Base-by-base conservation (phyloP, 1,140 invertebrate species). In the Elysia chlorotica region DNA sequence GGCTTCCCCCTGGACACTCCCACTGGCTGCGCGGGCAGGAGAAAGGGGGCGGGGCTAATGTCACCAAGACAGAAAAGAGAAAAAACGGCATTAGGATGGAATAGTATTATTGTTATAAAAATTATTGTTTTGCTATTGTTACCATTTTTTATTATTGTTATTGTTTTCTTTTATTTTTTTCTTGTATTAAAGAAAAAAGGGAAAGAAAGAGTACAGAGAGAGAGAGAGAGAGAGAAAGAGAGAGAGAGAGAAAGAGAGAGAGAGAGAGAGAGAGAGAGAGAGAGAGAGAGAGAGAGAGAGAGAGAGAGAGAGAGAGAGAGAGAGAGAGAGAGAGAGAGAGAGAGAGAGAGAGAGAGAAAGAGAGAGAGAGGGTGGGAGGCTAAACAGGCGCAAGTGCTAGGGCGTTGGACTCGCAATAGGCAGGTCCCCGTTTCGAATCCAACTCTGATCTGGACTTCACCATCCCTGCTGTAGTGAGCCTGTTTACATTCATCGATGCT, bases 21-120 rank as follows among this genome's bases (percentile, higher is more conserved):
- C 95, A 97, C 79, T 95, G 91, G 2, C 92, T 91, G 0, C 90
- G 86, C 0, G 91, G 92, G 84, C 95, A 97, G 74, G 57, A 74
- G 63, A 83, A 81, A 17, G 79, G 76, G 0, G 78, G 75, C 37
- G 79, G 81, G 17, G 82, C 84, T 85, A 37, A 33, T n/a, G n/a
- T n/a, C n/a, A n/a, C n/a, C n/a, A n/a, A n/a, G n/a, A n/a, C n/a
- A n/a, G n/a, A n/a, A n/a, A n/a, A n/a, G n/a, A n/a, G n/a, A n/a
- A n/a, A n/a, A n/a, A n/a, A n/a, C n/a, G n/a, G n/a, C n/a, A n/a
- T n/a, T n/a, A 14, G 41, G 41, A 10, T 10, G 41, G 41, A 48
- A 48, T 10, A 48, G n/a, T n/a, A 14, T 48, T 48, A n/a, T 48
- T 48, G 10, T 48, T 48, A n/a, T 48, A 14, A 10, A 48, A 48